Evolutionary conservation across 2,797 vertebrate genomes (phyloP).

Genomic region (Amphiprion clarkii): DNA sequence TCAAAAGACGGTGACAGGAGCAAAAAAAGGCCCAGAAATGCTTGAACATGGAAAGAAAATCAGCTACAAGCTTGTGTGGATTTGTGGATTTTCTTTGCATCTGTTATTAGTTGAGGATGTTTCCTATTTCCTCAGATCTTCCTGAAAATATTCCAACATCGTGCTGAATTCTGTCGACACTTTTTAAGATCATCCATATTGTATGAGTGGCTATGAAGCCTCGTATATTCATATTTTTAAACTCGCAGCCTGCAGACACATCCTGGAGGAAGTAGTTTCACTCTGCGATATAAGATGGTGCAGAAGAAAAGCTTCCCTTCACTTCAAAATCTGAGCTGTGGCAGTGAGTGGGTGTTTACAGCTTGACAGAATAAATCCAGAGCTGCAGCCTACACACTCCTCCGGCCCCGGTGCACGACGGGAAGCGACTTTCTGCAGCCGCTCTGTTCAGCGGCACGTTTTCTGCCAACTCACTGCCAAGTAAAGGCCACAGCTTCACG

Average conservation of each 20-base stretch:
- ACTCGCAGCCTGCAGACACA: not conserved
- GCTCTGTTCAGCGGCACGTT: not conserved
- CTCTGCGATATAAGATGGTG: not conserved
- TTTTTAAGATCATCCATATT: not conserved
- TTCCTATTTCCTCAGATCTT: too few relatives aligned
- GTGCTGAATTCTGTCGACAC: not conserved
- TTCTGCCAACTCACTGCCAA: conserved; percentile 6
- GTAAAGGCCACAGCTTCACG: conserved; percentile 5
- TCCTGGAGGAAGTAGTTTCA: not conserved
- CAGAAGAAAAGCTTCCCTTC: conserved; percentile 25
- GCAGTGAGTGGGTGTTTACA: conserved; percentile 56
- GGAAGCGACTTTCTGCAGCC: conserved; percentile 26
- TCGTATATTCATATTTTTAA: not conserved
- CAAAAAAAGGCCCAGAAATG: too few relatives aligned
- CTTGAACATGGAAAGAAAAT: too few relatives aligned
- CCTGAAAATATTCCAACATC: not conserved
- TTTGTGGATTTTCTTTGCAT: too few relatives aligned
- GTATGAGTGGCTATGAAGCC: not conserved
- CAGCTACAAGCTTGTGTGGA: too few relatives aligned
- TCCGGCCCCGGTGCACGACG: conserved; percentile 50
- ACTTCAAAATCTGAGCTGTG: conserved; percentile 14
- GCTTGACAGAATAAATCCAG: conserved; percentile 36
- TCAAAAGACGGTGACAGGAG: too few relatives aligned
- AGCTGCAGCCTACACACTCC: conserved; percentile 46
- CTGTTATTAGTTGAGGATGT: too few relatives aligned